A percentile compares a stretch with the other conserved stretches of the same genome.
These are phyloP conservation scores for Vanessa atalanta DNA, from an alignment of 1,140 invertebrate genomes.

Conservation along the genomic window DNA sequence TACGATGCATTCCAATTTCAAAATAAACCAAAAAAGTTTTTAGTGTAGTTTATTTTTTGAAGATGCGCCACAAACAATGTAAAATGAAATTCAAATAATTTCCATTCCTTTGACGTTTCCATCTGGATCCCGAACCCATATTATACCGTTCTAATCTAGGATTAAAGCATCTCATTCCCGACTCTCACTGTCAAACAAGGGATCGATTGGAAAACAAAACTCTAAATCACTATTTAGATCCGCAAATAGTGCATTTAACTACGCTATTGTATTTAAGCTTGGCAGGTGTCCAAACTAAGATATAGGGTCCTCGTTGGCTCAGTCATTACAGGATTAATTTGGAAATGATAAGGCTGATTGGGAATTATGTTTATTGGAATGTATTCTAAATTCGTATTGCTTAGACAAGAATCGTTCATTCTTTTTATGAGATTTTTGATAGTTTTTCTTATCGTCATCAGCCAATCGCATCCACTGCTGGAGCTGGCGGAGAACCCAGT, in stretches of 20 bases:
- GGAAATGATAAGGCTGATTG: neutral
- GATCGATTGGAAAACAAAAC: constrained; percentile 24
- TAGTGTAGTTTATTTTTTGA: too few species aligned
- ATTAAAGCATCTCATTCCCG: constrained; percentile 16
- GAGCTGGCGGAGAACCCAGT: too few species aligned
- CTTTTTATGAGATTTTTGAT: too few species aligned
- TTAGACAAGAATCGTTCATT: too few species aligned
- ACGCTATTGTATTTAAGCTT: constrained; percentile 26
- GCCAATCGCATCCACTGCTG: too few species aligned
- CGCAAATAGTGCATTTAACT: constrained; percentile 39
- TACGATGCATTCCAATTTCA: too few species aligned
- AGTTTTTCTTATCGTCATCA: too few species aligned
- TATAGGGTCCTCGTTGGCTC: constrained; percentile 12
- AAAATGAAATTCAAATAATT: neutral
- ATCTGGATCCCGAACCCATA: neutral
- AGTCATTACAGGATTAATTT: neutral
- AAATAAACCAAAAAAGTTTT: too few species aligned
- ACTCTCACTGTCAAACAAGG: constrained; percentile 11
- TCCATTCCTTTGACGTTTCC: neutral
- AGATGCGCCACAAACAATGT: too few species aligned
- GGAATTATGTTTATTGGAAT: neutral
- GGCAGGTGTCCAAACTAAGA: constrained; percentile 32
- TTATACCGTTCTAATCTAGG: constrained; percentile 17
- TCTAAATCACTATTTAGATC: constrained; percentile 38
- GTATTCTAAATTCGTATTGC: neutral